phyloP scores from a whole-genome alignment of 1,140 invertebrate genomes.

The Drosophila quadrilineata region DNA sequence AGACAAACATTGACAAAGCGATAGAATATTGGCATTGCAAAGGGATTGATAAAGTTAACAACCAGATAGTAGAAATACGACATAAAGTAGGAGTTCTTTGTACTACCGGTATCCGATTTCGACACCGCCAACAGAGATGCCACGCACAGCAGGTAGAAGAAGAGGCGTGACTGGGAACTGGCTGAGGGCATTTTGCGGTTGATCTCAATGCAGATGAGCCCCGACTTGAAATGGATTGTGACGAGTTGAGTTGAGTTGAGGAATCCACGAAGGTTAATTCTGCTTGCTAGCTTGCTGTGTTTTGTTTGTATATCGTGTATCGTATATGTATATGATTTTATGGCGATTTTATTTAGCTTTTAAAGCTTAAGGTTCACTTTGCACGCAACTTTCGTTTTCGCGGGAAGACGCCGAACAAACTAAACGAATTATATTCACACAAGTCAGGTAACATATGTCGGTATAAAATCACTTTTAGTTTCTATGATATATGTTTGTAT shows the following conservation, averaged over 20 bases:
- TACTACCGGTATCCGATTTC: slow-evolving; percentile 74
- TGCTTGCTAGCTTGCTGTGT: slow-evolving; percentile 18
- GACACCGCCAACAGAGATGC: slow-evolving; percentile 72
- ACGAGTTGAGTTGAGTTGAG: slow-evolving; percentile 1
- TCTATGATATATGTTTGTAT: slow-evolving; percentile 23
- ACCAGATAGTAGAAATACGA: slow-evolving; percentile 78
- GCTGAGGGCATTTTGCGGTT: slow-evolving; percentile 62
- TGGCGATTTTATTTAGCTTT: slow-evolving; percentile 11
- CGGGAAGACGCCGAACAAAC: slow-evolving; percentile 16
- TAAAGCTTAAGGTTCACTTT: slow-evolving; percentile 34
- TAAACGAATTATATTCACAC: slow-evolving; percentile 11
- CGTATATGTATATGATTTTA: slow-evolving; percentile 11
- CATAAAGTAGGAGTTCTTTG: slow-evolving; percentile 76
- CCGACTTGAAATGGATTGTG: too few relatives aligned
- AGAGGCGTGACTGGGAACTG: slow-evolving; percentile 66
- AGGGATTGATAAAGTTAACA: slow-evolving; percentile 77
- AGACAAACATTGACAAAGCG: slow-evolving; percentile 70
- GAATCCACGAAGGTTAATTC: slow-evolving; percentile 28
- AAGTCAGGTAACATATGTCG: slow-evolving; percentile 15
- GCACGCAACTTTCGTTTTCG: slow-evolving; percentile 70
- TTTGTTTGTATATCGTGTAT: slow-evolving; percentile 20
- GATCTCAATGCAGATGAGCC: too few relatives aligned
- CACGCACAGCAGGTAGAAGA: slow-evolving; percentile 71
- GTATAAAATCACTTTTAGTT: slow-evolving; percentile 60
- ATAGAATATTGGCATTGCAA: slow-evolving; percentile 76